Conservation (phyloP, 1,140 invertebrate species). For the Diorhabda elongata region DNA sequence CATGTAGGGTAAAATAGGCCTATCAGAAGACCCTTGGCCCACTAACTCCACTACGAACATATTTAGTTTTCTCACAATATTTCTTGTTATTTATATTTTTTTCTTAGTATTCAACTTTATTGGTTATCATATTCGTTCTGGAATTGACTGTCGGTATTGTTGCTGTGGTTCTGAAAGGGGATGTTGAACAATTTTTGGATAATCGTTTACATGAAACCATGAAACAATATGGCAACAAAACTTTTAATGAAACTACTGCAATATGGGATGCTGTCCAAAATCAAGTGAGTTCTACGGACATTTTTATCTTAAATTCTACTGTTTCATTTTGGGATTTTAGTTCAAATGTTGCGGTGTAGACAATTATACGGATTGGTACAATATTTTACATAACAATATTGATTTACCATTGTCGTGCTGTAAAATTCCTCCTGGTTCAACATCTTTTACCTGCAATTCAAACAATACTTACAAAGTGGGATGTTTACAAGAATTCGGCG, state of each 20-base stretch:
- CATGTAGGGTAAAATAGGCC: too few species aligned
- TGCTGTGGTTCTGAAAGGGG: conserved; percentile 71
- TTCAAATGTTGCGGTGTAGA: conserved; percentile 70
- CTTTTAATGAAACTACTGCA: conserved; percentile 49
- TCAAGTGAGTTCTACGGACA: conserved; percentile 53
- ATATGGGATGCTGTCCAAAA: conserved; percentile 72
- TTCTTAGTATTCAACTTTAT: conserved; percentile 73
- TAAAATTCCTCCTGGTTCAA: conserved; percentile 44
- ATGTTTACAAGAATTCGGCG: conserved; percentile 58
- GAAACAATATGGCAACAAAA: conserved; percentile 53
- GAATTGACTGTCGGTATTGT: conserved; percentile 81
- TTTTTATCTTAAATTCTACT: background rate
- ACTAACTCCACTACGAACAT: too few species aligned
- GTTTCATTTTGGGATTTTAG: conserved; percentile 47
- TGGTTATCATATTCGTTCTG: conserved; percentile 76
- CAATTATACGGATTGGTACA: conserved; percentile 58
- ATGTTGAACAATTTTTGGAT: conserved; percentile 60
- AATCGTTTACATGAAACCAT: conserved; percentile 62
- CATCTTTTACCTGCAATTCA: conserved; percentile 46
- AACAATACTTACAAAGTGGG: conserved; percentile 44
- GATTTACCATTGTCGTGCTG: conserved; percentile 64
- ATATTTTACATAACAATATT: conserved; percentile 6
- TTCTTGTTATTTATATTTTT: conserved; percentile 9
- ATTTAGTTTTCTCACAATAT: too few species aligned
- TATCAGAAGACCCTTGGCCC: too few species aligned